Conservation (phyloP, 2,113 vertebrate species). For the Erythrolamprus reginae region DNA sequence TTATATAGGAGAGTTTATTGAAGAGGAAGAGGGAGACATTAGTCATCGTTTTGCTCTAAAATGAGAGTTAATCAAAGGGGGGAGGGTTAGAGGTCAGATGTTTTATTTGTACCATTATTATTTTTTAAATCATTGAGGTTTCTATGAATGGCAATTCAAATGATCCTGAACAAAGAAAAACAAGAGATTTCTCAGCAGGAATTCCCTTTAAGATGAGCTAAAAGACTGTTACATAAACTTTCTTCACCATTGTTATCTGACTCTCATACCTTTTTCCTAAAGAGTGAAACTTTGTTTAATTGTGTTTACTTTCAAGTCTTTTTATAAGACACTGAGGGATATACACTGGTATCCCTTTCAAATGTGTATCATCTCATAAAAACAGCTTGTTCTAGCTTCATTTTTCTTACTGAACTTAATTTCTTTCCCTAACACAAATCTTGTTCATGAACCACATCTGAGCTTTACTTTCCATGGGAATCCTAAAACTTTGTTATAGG, state of each 20-base stretch:
- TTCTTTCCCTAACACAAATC: rapidly evolving
- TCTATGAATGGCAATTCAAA: conserved; percentile 80
- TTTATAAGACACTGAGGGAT: conserved; percentile 9
- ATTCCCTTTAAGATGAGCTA: conserved; percentile 82
- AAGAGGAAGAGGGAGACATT: conserved; percentile 70
- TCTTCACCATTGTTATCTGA: conserved; percentile 62
- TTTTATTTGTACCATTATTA: conserved; percentile 76
- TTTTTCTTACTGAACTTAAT: not conserved
- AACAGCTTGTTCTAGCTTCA: not conserved
- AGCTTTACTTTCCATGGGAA: not conserved
- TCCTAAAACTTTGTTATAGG: not conserved
- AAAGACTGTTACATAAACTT: conserved; percentile 63
- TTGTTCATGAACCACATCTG: not conserved
- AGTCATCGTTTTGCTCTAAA: conserved; percentile 76
- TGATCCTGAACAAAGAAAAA: conserved; percentile 78
- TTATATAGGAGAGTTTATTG: conserved; percentile 73
- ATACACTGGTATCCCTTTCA: not conserved
- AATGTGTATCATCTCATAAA: conserved; percentile 15
- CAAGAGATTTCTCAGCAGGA: conserved; percentile 75
- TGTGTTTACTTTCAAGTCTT: not conserved
- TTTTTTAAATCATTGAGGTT: conserved; percentile 75
- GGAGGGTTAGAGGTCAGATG: conserved; percentile 71
- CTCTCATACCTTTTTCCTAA: conserved; percentile 53
- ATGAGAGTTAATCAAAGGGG: conserved; percentile 77
- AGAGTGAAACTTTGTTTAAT: conserved; percentile 54